Conservation (phyloP, 1,140 invertebrate species). For the Scaptodrosophila lebanonensis region DNA sequence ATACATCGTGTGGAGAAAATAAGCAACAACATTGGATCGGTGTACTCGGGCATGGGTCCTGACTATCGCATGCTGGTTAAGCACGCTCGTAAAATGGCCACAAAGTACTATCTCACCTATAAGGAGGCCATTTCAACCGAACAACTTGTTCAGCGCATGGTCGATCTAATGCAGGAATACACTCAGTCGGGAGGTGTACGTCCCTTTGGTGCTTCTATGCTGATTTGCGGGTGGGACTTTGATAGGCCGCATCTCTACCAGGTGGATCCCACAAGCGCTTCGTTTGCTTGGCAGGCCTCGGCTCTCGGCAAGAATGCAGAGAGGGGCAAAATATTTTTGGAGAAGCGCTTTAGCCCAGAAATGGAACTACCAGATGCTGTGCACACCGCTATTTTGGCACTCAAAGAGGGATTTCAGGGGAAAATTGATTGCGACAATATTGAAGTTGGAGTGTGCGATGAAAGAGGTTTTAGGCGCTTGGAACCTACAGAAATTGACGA, state of each 20-base stretch:
- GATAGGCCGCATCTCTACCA: slow-evolving; percentile 95
- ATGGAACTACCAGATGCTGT: slow-evolving; percentile 98
- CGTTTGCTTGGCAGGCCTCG: slow-evolving; percentile 99
- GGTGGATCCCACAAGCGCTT: slow-evolving; percentile 99
- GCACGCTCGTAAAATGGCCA: slow-evolving; percentile 96
- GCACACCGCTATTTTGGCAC: slow-evolving; percentile 98
- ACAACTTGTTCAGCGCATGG: slow-evolving; percentile 96
- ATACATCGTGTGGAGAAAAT: slow-evolving; percentile 98
- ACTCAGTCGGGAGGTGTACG: slow-evolving; percentile 99
- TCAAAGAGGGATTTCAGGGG: slow-evolving; percentile 99
- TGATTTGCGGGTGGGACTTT: slow-evolving; percentile 98
- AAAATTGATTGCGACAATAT: slow-evolving; percentile 99
- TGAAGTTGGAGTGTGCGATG: slow-evolving; percentile 98
- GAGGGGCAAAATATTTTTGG: slow-evolving; percentile 99
- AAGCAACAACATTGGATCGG: slow-evolving; percentile 98
- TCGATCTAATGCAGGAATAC: slow-evolving; percentile 99
- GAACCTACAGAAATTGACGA: slow-evolving; percentile 97
- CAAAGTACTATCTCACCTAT: slow-evolving; percentile 95
- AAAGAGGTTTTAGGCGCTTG: slow-evolving; percentile 92
- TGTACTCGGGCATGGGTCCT: slow-evolving; percentile 97
- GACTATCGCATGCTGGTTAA: slow-evolving; percentile 95
- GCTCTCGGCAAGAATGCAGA: slow-evolving; percentile 99
- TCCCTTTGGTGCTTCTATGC: slow-evolving; percentile 97
- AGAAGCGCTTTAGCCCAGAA: slow-evolving; percentile 97
- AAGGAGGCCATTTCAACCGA: slow-evolving; percentile 96